Evolutionary conservation across 2,797 vertebrate genomes (phyloP), one percentile per base, ranked within the genome.

Genomic region (Amniataba percoides): DNA sequence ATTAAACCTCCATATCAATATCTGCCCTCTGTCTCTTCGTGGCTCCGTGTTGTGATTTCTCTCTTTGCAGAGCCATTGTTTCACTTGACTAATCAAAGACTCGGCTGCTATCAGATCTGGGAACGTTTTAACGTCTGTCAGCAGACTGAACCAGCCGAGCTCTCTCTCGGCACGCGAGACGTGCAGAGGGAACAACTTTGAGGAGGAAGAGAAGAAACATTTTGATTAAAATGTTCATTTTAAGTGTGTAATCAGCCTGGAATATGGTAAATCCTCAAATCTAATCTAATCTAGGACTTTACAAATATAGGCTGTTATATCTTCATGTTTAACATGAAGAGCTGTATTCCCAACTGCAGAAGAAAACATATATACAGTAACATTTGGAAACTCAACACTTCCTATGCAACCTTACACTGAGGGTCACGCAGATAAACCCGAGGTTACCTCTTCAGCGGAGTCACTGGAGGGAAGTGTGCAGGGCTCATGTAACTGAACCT

Each of bases 401-500:
- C 2, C 51, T 68, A 70, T 72, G 88, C 65, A 92, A 91, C 77
- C 40, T 73, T 69, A 91, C 42, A 71, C 85, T 76, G 85, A 87
- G 57, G 66, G 80, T 78, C 73, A 76, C 3, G 23, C 65, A 86
- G 93, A 93, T 91, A 89, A 88, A 82, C 0, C 34, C 16, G 15
- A 70, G 71, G 77, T 81, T 82, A 60, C 58, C 73, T 78, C 81
- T 65, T 60, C 66, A 67, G 74, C 7, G 27, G 53, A 72, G 71
- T 72, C 87, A 89, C 70, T 60, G 81, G 81, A 83, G 82, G 71
- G 77, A 82, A 70, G 72, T 70, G 82, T 42, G 71, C 21, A 2
- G 53, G 67, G 36, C 59, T 86, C 84, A 58, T 87, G 87, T 93
- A 88, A 92, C 88, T 72, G 84, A 86, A 85, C 74, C 88, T 86